A percentile compares a stretch with the other conserved stretches of the same genome.
phyloP scores from a whole-genome alignment of 1,140 invertebrate genomes.

The Scaptomyza pallida region DNA sequence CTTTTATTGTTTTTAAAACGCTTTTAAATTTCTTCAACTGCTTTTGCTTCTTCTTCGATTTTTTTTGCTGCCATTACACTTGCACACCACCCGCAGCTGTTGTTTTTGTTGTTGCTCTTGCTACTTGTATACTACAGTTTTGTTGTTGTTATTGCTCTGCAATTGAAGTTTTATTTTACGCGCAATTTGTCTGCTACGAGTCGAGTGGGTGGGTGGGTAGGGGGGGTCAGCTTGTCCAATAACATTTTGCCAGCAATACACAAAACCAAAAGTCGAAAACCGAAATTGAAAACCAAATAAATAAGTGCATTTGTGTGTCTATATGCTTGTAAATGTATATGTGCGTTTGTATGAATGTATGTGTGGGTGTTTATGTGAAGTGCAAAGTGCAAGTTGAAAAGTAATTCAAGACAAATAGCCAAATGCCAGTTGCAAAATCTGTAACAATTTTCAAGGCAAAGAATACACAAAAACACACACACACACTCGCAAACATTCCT shows the following conservation, averaged over 20 bases:
- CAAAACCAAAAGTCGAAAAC: slow-evolving; percentile 48
- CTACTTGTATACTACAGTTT: neutral
- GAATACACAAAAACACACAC: slow-evolving; percentile 6
- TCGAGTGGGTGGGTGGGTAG: neutral
- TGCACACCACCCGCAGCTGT: neutral
- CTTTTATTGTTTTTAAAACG: slow-evolving; percentile 60
- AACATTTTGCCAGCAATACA: slow-evolving; percentile 43
- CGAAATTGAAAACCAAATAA: slow-evolving; percentile 56
- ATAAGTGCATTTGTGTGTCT: slow-evolving; percentile 40
- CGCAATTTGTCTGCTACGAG: slow-evolving; percentile 49
- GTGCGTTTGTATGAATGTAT: neutral
- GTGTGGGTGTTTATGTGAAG: slow-evolving; percentile 1
- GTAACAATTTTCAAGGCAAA: slow-evolving; percentile 32
- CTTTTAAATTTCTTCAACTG: slow-evolving; percentile 45
- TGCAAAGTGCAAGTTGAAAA: slow-evolving; percentile 44
- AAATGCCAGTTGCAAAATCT: slow-evolving; percentile 42
- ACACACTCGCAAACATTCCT: neutral
- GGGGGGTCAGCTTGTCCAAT: slow-evolving; percentile 18
- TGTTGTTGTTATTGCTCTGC: slow-evolving; percentile 48
- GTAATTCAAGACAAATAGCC: slow-evolving; percentile 56
- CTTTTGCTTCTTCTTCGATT: neutral
- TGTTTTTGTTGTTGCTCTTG: neutral
- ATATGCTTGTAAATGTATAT: neutral
- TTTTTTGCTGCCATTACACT: slow-evolving; percentile 4
- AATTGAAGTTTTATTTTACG: slow-evolving; percentile 57